Evolutionary conservation across 2,113 vertebrate genomes (phyloP).

Genomic region (Misgurnus mizolepis): DNA sequence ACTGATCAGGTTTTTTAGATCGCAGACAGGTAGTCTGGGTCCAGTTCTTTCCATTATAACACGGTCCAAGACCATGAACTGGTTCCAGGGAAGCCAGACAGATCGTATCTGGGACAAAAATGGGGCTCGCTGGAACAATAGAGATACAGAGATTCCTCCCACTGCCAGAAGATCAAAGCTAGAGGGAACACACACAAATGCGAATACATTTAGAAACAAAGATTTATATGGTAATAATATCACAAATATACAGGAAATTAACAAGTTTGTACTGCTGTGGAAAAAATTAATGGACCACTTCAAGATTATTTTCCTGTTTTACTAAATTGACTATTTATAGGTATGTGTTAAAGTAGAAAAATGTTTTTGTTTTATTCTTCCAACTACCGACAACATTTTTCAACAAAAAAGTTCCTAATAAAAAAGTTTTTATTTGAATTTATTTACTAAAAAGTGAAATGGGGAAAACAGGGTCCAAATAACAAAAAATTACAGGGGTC

Average conservation of each 20-base stretch:
- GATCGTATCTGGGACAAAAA: slow-evolving; percentile 90
- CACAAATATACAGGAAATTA: not conserved
- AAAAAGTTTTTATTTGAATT: too few species aligned
- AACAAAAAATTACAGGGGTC: too few species aligned
- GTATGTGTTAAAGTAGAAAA: too few species aligned
- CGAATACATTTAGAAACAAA: slow-evolving; percentile 21
- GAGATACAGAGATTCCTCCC: slow-evolving; percentile 88
- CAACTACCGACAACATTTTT: too few species aligned
- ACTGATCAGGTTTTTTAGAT: slow-evolving; percentile 84
- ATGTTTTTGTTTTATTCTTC: too few species aligned
- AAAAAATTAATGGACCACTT: not conserved
- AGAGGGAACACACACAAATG: slow-evolving; percentile 36
- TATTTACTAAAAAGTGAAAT: too few species aligned
- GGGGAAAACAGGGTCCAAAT: too few species aligned
- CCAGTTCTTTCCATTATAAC: slow-evolving; percentile 88
- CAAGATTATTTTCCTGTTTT: too few species aligned
- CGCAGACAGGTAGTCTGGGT: slow-evolving; percentile 77
- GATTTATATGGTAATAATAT: not conserved
- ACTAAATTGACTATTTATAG: too few species aligned
- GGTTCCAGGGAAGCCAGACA: slow-evolving; percentile 96
- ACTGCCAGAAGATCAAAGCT: slow-evolving; percentile 96
- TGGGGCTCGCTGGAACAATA: slow-evolving; percentile 94
- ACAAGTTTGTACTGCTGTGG: not conserved
- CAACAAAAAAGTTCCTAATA: too few species aligned
- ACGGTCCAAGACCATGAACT: slow-evolving; percentile 91